phyloP scores from a whole-genome alignment of 2,888 invertebrate genomes.

The Eupeodes luniger region DNA sequence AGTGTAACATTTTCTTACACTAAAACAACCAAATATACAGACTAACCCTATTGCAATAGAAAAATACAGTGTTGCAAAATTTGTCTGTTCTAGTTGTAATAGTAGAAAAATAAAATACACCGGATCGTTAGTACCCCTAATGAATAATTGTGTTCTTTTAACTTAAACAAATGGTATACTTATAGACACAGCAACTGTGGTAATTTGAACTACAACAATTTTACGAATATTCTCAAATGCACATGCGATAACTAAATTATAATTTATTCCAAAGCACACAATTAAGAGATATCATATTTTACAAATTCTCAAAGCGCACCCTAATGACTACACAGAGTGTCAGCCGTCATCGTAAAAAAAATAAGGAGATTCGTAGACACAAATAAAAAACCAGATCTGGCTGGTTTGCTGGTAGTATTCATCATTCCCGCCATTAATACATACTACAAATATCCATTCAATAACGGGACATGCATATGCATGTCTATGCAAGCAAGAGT shows the following conservation, averaged over 20 bases:
- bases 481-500: neutral
- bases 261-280: neutral
- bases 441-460: neutral
- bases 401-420: neutral
- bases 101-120: too few species aligned
- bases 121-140: too few species aligned
- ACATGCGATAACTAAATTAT: neutral
- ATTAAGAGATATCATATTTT: neutral
- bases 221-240: neutral
- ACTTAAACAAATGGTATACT: too few species aligned
- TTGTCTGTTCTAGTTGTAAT: too few species aligned
- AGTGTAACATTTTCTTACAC: too few species aligned
- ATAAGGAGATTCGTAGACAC: neutral
- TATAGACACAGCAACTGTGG: too few species aligned
- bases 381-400: neutral
- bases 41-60: too few species aligned
- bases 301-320: neutral
- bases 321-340: neutral
- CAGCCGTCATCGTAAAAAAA: neutral
- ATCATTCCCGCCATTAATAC: slow-evolving; percentile 1
- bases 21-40: too few species aligned
- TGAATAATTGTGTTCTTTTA: too few species aligned
- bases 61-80: too few species aligned
- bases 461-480: neutral
- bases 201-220: too few species aligned